A percentile compares a stretch with the other conserved stretches of the same genome.
These are phyloP conservation scores for Coccyzus lansbergi DNA, from an alignment of 2,797 vertebrate genomes.

Conservation along the genomic window DNA sequence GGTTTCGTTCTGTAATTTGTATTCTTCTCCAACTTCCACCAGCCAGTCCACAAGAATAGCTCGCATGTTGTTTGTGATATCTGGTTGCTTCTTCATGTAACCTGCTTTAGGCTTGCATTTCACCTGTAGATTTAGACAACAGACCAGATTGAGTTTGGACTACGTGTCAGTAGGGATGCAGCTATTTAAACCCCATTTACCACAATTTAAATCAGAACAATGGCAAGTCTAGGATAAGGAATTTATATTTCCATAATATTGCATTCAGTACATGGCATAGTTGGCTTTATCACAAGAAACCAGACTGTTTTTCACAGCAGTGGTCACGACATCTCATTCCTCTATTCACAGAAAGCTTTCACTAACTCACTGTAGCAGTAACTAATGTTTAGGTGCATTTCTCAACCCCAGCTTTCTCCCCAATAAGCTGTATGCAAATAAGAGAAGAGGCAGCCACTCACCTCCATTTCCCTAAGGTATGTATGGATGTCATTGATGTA, in stretches of 20 bases:
- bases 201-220: not conserved
- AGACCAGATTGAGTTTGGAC: not conserved
- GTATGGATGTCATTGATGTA: constrained; percentile 90
- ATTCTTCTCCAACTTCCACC: constrained; percentile 98
- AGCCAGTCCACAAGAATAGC: constrained; percentile 98
- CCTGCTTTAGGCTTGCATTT: constrained; percentile 91
- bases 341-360: not conserved
- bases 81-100: constrained; percentile 98
- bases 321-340: not conserved
- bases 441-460: constrained; percentile 45
- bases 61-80: constrained; percentile 97
- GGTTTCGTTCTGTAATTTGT: constrained; percentile 96
- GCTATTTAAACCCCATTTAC: not conserved
- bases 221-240: not conserved
- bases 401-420: not conserved
- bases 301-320: not conserved
- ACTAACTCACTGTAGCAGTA: not conserved
- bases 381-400: not conserved
- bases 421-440: not conserved
- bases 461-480: constrained; percentile 95
- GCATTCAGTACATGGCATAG: not conserved
- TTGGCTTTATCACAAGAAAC: not conserved
- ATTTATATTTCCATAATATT: not conserved
- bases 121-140: constrained; percentile 75
- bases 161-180: not conserved